Evolutionary conservation across 1,140 invertebrate species (phyloP).

Genomic region (Drosophila seguyi): DNA sequence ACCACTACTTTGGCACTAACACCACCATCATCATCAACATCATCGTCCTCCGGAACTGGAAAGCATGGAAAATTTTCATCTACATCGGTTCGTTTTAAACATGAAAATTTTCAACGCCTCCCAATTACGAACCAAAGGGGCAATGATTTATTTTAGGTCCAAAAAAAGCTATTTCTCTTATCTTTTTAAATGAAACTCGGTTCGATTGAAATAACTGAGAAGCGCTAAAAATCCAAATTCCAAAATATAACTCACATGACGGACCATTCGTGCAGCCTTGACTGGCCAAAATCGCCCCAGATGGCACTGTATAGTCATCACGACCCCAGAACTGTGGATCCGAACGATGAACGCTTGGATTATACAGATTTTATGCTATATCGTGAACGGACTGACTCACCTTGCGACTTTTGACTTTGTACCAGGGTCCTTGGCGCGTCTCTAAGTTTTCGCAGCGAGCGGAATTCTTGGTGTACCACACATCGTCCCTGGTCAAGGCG

Average conservation of each 20-base stretch:
- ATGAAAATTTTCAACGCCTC: constrained; percentile 39
- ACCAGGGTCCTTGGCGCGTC: constrained; percentile 16
- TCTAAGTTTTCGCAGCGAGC: constrained; percentile 3
- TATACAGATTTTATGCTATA: not conserved
- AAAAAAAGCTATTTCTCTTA: not conserved
- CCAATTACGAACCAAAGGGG: constrained; percentile 1
- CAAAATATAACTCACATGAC: constrained; percentile 22
- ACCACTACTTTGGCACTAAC: not conserved
- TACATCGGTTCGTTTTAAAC: not conserved
- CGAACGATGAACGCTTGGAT: not conserved
- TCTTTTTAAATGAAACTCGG: not conserved
- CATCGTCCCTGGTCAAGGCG: not conserved
- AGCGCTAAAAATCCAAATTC: constrained; percentile 28
- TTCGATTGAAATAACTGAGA: constrained; percentile 9
- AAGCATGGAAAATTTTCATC: constrained; percentile 29
- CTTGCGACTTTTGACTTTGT: not conserved
- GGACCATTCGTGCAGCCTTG: constrained; percentile 42
- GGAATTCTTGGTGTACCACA: constrained; percentile 14
- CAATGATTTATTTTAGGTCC: not conserved
- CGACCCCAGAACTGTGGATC: constrained; percentile 9
- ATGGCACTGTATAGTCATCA: constrained; percentile 47
- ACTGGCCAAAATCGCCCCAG: constrained; percentile 22
- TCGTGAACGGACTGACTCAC: not conserved
- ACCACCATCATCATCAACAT: not conserved
- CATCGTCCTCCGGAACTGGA: constrained; percentile 8